These are phyloP conservation scores for Columba janthina DNA, from an alignment of 2,113 vertebrate genomes.

Conservation along the genomic window DNA sequence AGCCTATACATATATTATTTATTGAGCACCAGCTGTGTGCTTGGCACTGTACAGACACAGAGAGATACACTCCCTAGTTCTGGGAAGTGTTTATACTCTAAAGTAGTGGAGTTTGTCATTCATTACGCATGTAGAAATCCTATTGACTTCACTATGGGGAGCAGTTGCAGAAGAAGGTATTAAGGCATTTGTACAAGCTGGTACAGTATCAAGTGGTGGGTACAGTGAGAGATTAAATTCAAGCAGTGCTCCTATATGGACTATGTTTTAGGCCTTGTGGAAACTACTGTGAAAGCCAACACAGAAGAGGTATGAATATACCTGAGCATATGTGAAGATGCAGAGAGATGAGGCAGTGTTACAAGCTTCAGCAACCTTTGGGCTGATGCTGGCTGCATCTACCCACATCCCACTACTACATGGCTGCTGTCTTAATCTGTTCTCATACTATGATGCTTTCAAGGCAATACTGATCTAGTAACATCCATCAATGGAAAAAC, in stretches of 20 bases:
- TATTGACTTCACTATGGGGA: conserved; percentile 21
- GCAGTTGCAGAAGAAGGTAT: neutral
- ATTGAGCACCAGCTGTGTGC: conserved; percentile 47
- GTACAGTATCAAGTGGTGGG: neutral
- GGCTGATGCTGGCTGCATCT: neutral
- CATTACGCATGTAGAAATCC: neutral
- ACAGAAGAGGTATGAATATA: neutral
- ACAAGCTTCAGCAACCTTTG: neutral
- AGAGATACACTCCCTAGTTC: neutral
- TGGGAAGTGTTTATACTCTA: conserved; percentile 17
- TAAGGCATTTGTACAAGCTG: neutral
- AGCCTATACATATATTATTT: conserved; percentile 41
- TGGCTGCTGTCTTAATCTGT: neutral
- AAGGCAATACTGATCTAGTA: neutral
- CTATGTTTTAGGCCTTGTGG: neutral
- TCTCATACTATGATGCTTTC: neutral
- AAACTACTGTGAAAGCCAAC: neutral
- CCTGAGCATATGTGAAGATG: neutral
- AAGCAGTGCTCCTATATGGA: neutral
- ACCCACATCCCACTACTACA: neutral
- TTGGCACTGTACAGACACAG: neutral
- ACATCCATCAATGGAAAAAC: neutral
- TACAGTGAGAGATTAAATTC: neutral
- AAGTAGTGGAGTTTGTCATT: conserved; percentile 5
- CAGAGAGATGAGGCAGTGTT: neutral